Percentiles rank a stretch among this genome's conserved stretches.
These are phyloP conservation scores for Suricata suricatta DNA, from an alignment of 2,113 vertebrate species.

Conservation along the genomic window DNA sequence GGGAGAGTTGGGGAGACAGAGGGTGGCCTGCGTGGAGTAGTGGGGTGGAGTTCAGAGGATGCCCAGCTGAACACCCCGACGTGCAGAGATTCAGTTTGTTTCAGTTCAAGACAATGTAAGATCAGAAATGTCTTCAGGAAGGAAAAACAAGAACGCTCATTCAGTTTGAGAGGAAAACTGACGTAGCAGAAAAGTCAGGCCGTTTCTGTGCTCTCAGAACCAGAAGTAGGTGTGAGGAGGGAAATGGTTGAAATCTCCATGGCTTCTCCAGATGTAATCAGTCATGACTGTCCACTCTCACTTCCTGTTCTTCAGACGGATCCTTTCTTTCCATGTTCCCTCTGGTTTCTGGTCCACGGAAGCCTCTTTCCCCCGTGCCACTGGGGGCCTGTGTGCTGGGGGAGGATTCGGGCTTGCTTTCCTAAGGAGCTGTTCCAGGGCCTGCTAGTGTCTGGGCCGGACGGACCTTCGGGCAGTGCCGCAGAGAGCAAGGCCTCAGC, in stretches of 20 bases:
- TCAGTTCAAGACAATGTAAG: not conserved
- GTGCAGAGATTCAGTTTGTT: fast-evolving
- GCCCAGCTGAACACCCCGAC: fast-evolving
- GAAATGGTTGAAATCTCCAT: fast-evolving
- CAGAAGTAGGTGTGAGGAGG: not conserved
- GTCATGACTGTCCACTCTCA: fast-evolving
- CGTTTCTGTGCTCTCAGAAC: no score
- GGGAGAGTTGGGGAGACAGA: not conserved
- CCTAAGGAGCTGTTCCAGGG: not conserved
- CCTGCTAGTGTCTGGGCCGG: not conserved
- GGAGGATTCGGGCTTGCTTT: fast-evolving
- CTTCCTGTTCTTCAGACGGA: not conserved
- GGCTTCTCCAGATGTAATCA: not conserved
- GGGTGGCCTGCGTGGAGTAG: not conserved
- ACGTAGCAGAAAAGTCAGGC: not conserved
- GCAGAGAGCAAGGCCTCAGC: not conserved
- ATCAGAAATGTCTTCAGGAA: not conserved
- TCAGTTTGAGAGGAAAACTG: not conserved
- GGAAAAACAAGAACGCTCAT: not conserved
- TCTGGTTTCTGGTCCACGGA: not conserved
- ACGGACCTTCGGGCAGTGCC: not conserved
- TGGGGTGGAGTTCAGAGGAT: not conserved
- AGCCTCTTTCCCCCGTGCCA: not conserved
- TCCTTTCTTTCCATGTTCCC: not conserved
- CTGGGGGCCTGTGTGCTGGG: fast-evolving